phyloP scores from a whole-genome alignment of 2,113 vertebrate genomes.

The Carettochelys insculpta region DNA sequence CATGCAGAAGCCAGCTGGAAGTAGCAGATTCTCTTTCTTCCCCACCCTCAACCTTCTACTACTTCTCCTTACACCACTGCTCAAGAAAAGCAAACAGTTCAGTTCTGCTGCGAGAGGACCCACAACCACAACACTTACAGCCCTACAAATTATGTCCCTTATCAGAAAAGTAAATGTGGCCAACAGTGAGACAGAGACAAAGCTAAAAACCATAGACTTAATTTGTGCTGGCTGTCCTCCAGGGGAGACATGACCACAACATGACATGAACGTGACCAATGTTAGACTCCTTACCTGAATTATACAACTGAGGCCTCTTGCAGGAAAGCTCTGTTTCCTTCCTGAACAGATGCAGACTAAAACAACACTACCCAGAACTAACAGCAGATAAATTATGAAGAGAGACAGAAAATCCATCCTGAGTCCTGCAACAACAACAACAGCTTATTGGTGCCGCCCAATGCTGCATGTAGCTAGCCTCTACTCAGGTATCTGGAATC shows the following conservation, averaged over 20 bases:
- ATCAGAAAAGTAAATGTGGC: not conserved
- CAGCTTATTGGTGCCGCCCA: fast-evolving
- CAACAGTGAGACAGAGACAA: not conserved
- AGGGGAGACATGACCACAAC: fast-evolving
- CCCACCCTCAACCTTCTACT: not conserved
- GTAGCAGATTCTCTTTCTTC: not conserved
- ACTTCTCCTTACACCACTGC: not conserved
- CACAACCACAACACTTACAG: not conserved
- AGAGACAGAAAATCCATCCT: constrained; percentile 92
- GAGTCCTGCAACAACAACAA: constrained; percentile 30
- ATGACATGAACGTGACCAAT: fast-evolving
- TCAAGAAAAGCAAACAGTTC: not conserved
- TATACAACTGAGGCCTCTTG: fast-evolving
- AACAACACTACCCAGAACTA: constrained; percentile 70
- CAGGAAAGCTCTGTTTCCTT: constrained; percentile 25
- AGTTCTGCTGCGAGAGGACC: not conserved
- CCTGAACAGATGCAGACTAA: constrained; percentile 80
- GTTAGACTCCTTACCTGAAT: constrained; percentile 32
- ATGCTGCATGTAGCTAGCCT: not conserved
- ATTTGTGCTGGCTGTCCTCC: not conserved
- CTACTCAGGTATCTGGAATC: not conserved
- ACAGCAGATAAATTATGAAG: constrained; percentile 81
- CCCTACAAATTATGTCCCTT: not conserved
- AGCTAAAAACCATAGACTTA: not conserved
- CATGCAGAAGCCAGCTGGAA: not conserved